Percentiles rank a stretch among this genome's conserved stretches.
phyloP scores from a whole-genome alignment of 2,797 vertebrate genomes.

The Diplodus sargus region DNA sequence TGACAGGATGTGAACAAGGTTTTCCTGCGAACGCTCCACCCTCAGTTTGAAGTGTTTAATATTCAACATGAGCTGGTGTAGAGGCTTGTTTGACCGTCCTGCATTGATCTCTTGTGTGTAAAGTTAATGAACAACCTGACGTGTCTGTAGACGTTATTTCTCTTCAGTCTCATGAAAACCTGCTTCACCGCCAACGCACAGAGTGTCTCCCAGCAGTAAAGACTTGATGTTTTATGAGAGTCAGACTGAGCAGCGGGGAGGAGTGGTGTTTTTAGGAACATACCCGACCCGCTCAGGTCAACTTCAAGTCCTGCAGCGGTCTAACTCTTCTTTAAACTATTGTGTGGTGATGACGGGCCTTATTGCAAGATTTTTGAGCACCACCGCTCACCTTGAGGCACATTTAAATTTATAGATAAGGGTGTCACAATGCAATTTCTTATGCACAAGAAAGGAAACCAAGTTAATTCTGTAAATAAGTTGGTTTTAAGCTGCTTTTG shows the following conservation, averaged over 20 bases:
- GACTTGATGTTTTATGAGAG: not conserved
- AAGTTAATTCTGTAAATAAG: not conserved
- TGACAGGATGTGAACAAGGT: not conserved
- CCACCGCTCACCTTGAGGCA: not conserved
- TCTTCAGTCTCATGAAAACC: conserved; percentile 17
- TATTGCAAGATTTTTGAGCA: not conserved
- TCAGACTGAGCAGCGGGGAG: conserved; percentile 1
- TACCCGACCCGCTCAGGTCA: not conserved
- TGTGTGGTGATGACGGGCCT: not conserved
- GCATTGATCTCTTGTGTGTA: conserved; percentile 25
- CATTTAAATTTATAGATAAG: not conserved
- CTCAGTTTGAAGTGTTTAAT: conserved; percentile 15
- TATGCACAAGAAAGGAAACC: not conserved
- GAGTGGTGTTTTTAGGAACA: not conserved
- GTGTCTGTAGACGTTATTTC: conserved; percentile 16
- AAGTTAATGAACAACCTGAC: conserved; percentile 44
- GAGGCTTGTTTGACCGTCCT: not conserved
- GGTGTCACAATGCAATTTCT: not conserved
- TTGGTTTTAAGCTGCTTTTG: not conserved
- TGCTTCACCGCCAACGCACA: not conserved
- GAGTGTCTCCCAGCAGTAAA: not conserved
- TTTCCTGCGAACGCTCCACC: not conserved
- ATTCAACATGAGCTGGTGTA: conserved; percentile 9
- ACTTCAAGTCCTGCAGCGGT: not conserved
- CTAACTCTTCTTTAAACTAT: not conserved